Base-by-base conservation (phyloP, 2,113 vertebrate genomes). In the Melanerpes formicivorus region DNA sequence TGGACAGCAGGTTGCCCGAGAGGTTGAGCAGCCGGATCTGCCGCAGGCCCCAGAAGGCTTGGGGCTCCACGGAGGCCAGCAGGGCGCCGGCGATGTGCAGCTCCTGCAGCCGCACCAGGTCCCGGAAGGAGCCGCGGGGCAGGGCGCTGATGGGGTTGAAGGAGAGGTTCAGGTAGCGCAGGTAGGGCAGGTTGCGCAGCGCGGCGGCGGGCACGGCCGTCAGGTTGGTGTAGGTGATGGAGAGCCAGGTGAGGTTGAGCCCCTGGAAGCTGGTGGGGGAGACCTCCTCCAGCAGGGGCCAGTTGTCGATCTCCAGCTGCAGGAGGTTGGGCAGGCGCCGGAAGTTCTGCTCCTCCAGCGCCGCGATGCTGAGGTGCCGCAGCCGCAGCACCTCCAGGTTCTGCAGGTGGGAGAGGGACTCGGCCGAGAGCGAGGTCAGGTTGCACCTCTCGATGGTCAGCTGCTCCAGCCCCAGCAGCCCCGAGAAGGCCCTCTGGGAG, bases 221-320 rank as follows among this genome's bases (percentile, higher is more conserved):
- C 97, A 99, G 98, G 97, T 99, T 99, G 81, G 99, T 99, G 97
- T 99, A 98, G 4, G 99, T 99, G 90, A 99, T 98, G 6, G 99
- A 99, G 80, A 99, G 98, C 21, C 98, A 99, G 13, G 98, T 99
- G 93, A 99, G 98, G 97, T 99, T 99, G 44, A 99, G 98, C 29
- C 99, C 99, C 85, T 98, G 98, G 88, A 99, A 98, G 96, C 98
- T 98, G 91, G 98, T 98, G 4, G 99, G 97, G 11, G 98, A 98
- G 55, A 99, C 96, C 50, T 99, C 98, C 97, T 99, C 98, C 94
- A 99, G 96, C 93, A 99, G 98, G 0, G 99, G 99, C 99, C 99
- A 99, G 97, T 98, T 97, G 90, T 99, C 99, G 0, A 99, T 99
- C 97, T 99, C 99, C 67, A 99, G 98, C 52, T 98, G 98, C 88